Evolutionary conservation across 1,140 invertebrate species (phyloP), one percentile per base, ranked within the genome.

Genomic region (Drosophila ananassae): DNA sequence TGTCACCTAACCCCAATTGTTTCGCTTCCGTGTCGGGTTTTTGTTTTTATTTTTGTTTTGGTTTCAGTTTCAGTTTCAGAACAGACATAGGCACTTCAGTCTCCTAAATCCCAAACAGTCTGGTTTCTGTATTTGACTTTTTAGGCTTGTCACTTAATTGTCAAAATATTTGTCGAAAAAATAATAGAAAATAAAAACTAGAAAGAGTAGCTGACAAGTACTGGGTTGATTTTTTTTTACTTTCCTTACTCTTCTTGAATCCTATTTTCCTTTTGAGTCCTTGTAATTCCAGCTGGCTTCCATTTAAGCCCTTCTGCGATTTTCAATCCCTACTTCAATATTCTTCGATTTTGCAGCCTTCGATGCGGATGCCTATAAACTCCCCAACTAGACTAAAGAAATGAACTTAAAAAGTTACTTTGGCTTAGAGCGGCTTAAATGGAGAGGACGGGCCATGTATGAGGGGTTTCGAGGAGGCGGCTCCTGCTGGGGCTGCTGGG

Each of bases 371-470:
- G 34, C 48, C 47, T 7, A 17, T 32, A 58, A 34, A 17, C 47
- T 47, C 28, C 37, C 37, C 34, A 71, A 71, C 52, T 71, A 56
- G 44, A 48, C 39, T 25, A 3, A 37, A 52, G 57, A 68, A 76
- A 57, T 25, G 57, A 77, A 77, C 74, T 77, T 77, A 77, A 76
- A 69, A 77, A 77, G 74, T 76, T 77, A 77, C 74, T 77, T 77
- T 77, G 63, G 73, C 74, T 77, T 77, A 77, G 25, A 56, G 37
- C 73, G 57, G 64, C 74, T 77, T 77, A 76, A 69, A 62, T 57
- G 53, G 3, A 41, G 5, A 41, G 46, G 34, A 48, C 54, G 50
- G 46, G 34, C 53, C 54, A 59, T 64, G 59, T 66, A 52, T 66
- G 47, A 34, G 37, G 17, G 28, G 13, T 30, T 25, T 12, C 13